These are phyloP conservation scores for Sweltsa coloradensis DNA, from an alignment of 1,140 invertebrate genomes.

Conservation along the genomic window DNA sequence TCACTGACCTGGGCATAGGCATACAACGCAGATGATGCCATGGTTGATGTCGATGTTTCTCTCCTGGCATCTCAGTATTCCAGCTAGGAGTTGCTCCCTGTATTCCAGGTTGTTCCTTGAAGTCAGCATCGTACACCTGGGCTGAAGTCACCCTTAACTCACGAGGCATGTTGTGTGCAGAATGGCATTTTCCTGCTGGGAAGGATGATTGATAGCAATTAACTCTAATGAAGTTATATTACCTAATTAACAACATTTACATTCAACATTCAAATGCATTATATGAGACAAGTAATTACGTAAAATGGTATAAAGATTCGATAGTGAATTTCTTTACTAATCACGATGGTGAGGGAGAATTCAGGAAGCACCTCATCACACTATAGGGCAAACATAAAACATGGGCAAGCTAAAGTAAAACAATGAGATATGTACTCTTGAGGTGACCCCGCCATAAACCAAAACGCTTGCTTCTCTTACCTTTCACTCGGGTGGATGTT, in stretches of 20 bases:
- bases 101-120: background rate
- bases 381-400: no score
- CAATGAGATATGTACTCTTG: no score
- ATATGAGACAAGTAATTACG: background rate
- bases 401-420: no score
- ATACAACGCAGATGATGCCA: background rate
- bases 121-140: constrained; percentile 22
- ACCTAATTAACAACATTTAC: background rate
- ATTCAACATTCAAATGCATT: background rate
- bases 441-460: no score
- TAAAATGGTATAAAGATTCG: background rate
- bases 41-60: background rate
- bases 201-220: background rate
- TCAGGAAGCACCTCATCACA: no score
- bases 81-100: background rate
- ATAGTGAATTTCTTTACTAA: constrained; percentile 23
- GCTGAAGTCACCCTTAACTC: constrained; percentile 39
- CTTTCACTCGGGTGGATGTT: no score
- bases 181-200: background rate
- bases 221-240: background rate
- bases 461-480: no score
- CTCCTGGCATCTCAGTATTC: no score
- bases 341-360: background rate
- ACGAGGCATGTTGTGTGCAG: constrained; percentile 36
- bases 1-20: background rate